Conservation (phyloP, 2,113 vertebrate genomes). For the Tachysurus vachellii region DNA sequence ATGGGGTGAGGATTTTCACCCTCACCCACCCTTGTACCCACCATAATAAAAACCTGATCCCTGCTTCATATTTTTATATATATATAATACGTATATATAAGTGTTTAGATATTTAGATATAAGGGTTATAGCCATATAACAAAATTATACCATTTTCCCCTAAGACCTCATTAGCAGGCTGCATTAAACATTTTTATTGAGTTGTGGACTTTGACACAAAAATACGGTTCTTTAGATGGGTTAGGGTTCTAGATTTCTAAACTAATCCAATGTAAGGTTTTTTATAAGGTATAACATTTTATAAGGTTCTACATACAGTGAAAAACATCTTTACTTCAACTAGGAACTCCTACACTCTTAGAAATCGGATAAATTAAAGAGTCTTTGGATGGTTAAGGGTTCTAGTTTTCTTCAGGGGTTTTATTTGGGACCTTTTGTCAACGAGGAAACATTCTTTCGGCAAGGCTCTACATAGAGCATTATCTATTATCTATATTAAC, state of each 20-base stretch:
- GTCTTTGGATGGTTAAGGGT: not conserved
- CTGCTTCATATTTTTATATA: not conserved
- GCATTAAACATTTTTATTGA: not conserved
- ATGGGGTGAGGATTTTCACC: conserved; percentile 66
- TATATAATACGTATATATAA: not conserved
- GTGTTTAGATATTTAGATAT: not conserved
- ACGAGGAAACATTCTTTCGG: not conserved
- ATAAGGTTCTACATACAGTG: not conserved
- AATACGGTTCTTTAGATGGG: not conserved
- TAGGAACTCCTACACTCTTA: no score
- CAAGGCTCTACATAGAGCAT: not conserved
- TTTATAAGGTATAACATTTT: not conserved
- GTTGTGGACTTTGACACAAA: not conserved
- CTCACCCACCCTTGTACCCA: conserved; percentile 54
- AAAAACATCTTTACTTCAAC: not conserved
- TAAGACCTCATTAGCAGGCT: not conserved
- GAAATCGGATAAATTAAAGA: not conserved
- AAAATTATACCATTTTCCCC: not conserved
- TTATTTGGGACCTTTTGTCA: not conserved
- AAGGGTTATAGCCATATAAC: not conserved
- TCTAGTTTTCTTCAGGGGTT: not conserved
- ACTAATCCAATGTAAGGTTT: not conserved
- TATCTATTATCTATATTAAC: not conserved
- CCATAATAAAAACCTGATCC: conserved; percentile 71
- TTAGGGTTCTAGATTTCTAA: not conserved